A percentile compares a stretch with the other conserved stretches of the same genome.
Conservation (phyloP, 2,113 vertebrate species). For the Pseudorasbora parva region DNA sequence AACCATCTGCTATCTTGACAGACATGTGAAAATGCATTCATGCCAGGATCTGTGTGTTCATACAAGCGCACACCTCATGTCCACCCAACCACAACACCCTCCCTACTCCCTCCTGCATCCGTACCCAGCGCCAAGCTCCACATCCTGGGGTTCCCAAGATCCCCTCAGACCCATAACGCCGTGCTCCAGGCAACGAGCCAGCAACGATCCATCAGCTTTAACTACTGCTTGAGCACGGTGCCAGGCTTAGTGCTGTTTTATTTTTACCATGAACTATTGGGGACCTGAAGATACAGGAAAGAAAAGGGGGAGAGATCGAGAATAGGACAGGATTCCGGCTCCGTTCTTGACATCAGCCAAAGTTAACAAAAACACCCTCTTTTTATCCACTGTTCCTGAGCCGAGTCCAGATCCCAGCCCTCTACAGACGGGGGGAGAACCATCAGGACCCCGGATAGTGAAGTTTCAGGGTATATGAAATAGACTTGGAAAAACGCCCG, state of each 20-base stretch:
- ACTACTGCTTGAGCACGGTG: slow-evolving; percentile 42
- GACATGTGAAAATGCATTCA: slow-evolving; percentile 37
- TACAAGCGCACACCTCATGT: slow-evolving; percentile 43
- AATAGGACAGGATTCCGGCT: slow-evolving; percentile 29
- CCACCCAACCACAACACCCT: slow-evolving; percentile 22
- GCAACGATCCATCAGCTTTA: slow-evolving; percentile 48
- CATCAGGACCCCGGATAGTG: slow-evolving; percentile 36
- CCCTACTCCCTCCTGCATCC: slow-evolving; percentile 30
- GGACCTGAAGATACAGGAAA: slow-evolving; percentile 45
- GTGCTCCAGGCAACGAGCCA: slow-evolving; percentile 42
- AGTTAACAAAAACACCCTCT: slow-evolving; percentile 60
- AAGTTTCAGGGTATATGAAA: slow-evolving; percentile 23
- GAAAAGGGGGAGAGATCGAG: slow-evolving; percentile 13
- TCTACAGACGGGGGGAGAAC: neutral
- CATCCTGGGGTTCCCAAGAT: slow-evolving; percentile 37
- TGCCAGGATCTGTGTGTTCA: slow-evolving; percentile 20
- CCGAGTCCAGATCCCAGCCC: slow-evolving; percentile 10
- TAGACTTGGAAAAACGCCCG: neutral
- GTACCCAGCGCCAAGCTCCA: slow-evolving; percentile 40
- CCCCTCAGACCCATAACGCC: slow-evolving; percentile 53
- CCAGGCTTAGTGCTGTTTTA: slow-evolving; percentile 37
- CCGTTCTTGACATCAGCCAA: slow-evolving; percentile 54
- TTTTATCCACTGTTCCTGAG: slow-evolving; percentile 52
- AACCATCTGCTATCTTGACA: slow-evolving; percentile 44
- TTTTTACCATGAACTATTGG: slow-evolving; percentile 41